Conservation (phyloP, 1,140 invertebrate species). For the Nomia melanderi region DNA sequence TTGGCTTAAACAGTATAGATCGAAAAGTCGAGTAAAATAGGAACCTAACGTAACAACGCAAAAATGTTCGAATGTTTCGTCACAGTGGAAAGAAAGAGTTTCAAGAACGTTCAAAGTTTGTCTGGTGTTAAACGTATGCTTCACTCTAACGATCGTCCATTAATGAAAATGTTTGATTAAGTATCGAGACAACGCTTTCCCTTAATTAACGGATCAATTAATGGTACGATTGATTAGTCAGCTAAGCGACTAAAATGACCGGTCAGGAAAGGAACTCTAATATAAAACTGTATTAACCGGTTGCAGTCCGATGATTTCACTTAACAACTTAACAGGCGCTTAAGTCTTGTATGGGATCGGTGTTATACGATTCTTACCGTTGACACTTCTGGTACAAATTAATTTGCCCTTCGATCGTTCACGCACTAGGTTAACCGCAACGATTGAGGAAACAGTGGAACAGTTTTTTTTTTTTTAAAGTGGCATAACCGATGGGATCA, state of each 20-base stretch:
- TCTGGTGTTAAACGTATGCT: background rate
- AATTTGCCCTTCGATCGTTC: too few relatives aligned
- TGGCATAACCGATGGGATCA: too few relatives aligned
- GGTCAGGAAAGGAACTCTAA: constrained; percentile 20
- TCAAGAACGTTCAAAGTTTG: background rate
- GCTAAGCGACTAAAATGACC: background rate
- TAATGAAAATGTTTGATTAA: background rate
- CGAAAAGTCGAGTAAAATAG: constrained; percentile 31
- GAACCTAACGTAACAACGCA: constrained; percentile 28
- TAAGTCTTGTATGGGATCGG: too few relatives aligned
- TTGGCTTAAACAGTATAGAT: constrained; percentile 9
- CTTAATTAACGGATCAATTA: background rate
- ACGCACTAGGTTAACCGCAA: too few relatives aligned
- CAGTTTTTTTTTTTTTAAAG: too few relatives aligned
- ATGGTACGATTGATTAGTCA: constrained; percentile 8
- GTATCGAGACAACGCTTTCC: background rate
- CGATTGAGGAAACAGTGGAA: too few relatives aligned
- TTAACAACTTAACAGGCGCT: background rate
- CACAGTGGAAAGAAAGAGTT: background rate
- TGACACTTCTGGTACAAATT: too few relatives aligned
- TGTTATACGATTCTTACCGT: too few relatives aligned
- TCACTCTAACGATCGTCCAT: background rate
- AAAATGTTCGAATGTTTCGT: background rate
- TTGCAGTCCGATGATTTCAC: constrained; percentile 5
- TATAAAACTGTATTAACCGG: constrained; percentile 4